phyloP scores from a whole-genome alignment of 2,797 vertebrate species.

The Emydoidea blandingii region DNA sequence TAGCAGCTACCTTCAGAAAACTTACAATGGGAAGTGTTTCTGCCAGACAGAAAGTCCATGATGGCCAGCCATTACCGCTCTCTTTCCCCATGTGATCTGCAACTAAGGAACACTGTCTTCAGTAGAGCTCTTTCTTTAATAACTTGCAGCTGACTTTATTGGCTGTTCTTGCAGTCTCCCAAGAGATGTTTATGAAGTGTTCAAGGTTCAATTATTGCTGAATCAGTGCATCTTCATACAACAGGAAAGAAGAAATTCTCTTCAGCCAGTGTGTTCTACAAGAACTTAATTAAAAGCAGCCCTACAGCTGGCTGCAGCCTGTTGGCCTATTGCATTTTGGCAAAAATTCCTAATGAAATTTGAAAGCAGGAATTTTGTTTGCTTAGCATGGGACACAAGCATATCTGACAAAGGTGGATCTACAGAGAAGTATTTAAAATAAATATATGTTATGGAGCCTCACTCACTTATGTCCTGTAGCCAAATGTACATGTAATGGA shows the following conservation, averaged over 20 bases:
- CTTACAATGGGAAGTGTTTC: neutral
- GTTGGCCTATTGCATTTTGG: slow-evolving; percentile 33
- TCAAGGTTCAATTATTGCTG: slow-evolving; percentile 74
- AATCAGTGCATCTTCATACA: slow-evolving; percentile 77
- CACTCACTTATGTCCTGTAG: neutral
- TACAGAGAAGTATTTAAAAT: slow-evolving; percentile 27
- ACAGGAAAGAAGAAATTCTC: slow-evolving; percentile 68
- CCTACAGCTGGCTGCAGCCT: slow-evolving; percentile 47
- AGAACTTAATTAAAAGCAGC: slow-evolving; percentile 79
- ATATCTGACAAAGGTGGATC: neutral
- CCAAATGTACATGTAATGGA: neutral
- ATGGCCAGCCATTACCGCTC: neutral
- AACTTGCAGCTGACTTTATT: slow-evolving; percentile 73
- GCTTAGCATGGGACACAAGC: neutral
- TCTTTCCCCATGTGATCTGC: slow-evolving; percentile 4
- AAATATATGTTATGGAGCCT: neutral
- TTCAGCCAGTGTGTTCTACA: slow-evolving; percentile 50
- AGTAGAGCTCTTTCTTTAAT: slow-evolving; percentile 56
- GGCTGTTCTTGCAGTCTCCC: slow-evolving; percentile 41
- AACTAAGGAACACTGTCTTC: neutral
- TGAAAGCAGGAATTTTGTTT: slow-evolving; percentile 59
- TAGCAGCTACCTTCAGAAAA: slow-evolving; percentile 37
- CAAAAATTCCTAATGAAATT: neutral
- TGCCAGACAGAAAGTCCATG: neutral
- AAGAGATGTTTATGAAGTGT: slow-evolving; percentile 67